Conservation (phyloP, 92 coral and sea anemone genomes). For the Diadumene lineata region DNA sequence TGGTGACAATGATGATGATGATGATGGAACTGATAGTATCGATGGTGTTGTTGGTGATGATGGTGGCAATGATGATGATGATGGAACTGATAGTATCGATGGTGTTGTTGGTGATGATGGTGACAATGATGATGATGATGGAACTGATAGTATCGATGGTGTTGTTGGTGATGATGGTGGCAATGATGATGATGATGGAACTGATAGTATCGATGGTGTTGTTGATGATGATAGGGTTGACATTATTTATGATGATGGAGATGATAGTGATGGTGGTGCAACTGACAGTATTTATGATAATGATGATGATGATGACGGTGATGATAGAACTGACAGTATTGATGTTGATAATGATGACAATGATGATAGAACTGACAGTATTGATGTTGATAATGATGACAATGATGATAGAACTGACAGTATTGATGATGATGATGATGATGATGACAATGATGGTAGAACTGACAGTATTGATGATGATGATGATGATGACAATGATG, state of each 20-base stretch:
- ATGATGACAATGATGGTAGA: neutral
- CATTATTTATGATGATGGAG: neutral
- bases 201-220: no score
- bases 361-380: no score
- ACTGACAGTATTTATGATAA: neutral
- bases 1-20: neutral
- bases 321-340: no score
- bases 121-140: neutral
- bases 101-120: neutral
- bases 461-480: neutral
- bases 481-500: neutral
- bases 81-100: neutral
- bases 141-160: no score
- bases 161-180: neutral
- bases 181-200: no score
- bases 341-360: neutral
- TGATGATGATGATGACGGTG: neutral
- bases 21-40: no score
- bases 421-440: neutral
- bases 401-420: slow-evolving; percentile 8
- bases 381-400: neutral
- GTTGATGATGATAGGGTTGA: neutral
- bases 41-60: neutral
- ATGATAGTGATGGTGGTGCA: neutral
- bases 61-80: neutral